Conservation (phyloP, 2,797 vertebrate species). For the Choloepus didactylus region DNA sequence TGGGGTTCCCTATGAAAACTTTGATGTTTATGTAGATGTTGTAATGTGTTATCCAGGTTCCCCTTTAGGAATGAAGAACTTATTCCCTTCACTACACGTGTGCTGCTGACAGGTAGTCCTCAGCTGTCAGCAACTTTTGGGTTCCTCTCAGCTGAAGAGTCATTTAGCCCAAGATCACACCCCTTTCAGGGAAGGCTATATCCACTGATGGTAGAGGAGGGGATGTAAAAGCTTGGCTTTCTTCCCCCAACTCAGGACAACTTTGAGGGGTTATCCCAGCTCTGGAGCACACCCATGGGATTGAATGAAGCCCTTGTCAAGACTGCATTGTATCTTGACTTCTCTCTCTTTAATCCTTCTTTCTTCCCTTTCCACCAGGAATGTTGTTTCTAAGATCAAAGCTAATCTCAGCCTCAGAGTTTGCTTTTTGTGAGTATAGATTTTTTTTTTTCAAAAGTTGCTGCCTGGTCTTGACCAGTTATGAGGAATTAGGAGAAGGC, state of each 20-base stretch:
- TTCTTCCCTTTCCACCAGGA: not conserved
- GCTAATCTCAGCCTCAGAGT: not conserved
- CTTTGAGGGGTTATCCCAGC: not conserved
- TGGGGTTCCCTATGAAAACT: not conserved
- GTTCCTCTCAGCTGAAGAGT: not conserved
- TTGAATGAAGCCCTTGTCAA: not conserved
- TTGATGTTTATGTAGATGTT: not conserved
- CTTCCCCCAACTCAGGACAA: not conserved
- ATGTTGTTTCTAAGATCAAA: not conserved
- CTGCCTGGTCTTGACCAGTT: not conserved
- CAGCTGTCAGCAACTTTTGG: not conserved
- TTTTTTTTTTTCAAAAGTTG: not conserved
- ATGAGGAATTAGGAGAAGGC: not conserved
- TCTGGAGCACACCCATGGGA: not conserved
- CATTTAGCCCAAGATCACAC: not conserved
- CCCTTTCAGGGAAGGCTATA: not conserved
- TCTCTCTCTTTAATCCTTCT: not conserved
- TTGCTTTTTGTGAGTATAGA: not conserved
- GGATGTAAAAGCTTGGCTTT: not conserved
- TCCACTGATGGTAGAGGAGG: not conserved
- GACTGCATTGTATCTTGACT: not conserved
- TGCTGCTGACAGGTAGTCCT: not conserved
- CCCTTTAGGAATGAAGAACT: not conserved
- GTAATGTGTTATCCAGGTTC: not conserved
- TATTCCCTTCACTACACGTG: not conserved